Conservation (phyloP, 2,888 invertebrate species). For the Sinohyriopsis cumingii region DNA sequence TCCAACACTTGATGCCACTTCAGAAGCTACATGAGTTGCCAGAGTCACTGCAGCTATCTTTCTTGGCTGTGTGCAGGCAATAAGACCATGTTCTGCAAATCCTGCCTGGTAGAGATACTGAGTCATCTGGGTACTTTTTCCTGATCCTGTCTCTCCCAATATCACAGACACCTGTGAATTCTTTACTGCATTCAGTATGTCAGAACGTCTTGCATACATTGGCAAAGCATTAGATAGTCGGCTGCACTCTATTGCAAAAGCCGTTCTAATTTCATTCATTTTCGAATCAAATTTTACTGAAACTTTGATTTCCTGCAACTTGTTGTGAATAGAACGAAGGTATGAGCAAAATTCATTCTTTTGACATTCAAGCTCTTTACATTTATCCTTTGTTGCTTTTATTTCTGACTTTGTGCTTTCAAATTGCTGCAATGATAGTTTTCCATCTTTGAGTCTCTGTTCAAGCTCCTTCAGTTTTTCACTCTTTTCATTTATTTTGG, state of each 20-base stretch:
- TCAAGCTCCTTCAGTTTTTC: slow-evolving; percentile 3
- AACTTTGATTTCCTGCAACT: slow-evolving; percentile 17
- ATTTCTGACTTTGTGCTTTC: slow-evolving; percentile 23
- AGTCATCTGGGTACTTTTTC: slow-evolving; percentile 71
- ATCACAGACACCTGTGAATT: slow-evolving; percentile 64
- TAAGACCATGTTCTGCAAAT: slow-evolving; percentile 44
- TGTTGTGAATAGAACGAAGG: slow-evolving; percentile 22
- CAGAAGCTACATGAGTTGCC: slow-evolving; percentile 67
- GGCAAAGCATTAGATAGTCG: slow-evolving; percentile 55
- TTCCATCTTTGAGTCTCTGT: slow-evolving; percentile 9
- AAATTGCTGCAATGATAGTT: slow-evolving; percentile 22
- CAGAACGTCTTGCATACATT: slow-evolving; percentile 60
- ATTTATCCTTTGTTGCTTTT: slow-evolving; percentile 38
- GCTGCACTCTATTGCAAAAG: slow-evolving; percentile 52
- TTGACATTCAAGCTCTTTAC: slow-evolving; percentile 46
- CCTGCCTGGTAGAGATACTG: slow-evolving; percentile 68
- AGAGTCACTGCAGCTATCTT: slow-evolving; percentile 70
- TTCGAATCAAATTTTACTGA: slow-evolving; percentile 25
- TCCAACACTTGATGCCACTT: slow-evolving; percentile 61
- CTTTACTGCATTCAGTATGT: slow-evolving; percentile 52
- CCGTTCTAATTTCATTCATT: slow-evolving; percentile 25
- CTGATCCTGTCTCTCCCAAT: slow-evolving; percentile 71
- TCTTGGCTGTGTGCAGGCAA: slow-evolving; percentile 71
- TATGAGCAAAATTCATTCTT: slow-evolving; percentile 40
- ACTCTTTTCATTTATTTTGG: slow-evolving; percentile 12